Evolutionary conservation across 2,113 vertebrate species (phyloP), one percentile per base, ranked within the genome.

Genomic region (Mastomys coucha): DNA sequence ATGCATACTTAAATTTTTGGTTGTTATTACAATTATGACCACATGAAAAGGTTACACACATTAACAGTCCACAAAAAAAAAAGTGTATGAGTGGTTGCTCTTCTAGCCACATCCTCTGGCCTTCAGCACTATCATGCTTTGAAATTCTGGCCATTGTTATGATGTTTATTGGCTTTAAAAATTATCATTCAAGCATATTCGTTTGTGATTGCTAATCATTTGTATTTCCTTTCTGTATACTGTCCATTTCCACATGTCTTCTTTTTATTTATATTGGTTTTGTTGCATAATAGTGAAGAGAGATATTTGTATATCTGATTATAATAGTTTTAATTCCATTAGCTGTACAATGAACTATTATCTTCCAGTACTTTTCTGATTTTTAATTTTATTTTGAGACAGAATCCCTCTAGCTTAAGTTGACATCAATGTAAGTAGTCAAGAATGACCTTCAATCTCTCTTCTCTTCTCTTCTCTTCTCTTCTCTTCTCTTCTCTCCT

Each of bases 271-370:
- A 42, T 53, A 91, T 65, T 45, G 73, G 7, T 56, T 93, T 96
- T 72, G 16, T 22, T 67, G 31, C 10, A 76, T 10, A 45, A 36
- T 56, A 92, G 51, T 85, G 26, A 91, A 72, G 91, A 53, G 58
- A 91, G 39, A 45, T 85, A 89, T 60, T 28, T 76, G 11, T n/a
- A 22, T 92, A 7, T 7, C 51, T 89, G 86, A 86, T 89, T 94
- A 31, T 73, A 88, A 53, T 70, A 53, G n/a, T 78, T 95, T 88
- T 90, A 92, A 84, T 58, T 94, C n/a, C 63, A 17, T 51, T 86
- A 20, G 60, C 65, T 56, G 89, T 76, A 94, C 93, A 75, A 86
- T 73, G 16, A 39, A 31, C 28, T 89, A 42, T 96, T 96, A 96
- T 89, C 60, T 39, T 75, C 49, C 16, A 89, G 5, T 12, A 80